Evolutionary conservation across 1,140 invertebrate species (phyloP).

Genomic region (Venturia canescens): DNA sequence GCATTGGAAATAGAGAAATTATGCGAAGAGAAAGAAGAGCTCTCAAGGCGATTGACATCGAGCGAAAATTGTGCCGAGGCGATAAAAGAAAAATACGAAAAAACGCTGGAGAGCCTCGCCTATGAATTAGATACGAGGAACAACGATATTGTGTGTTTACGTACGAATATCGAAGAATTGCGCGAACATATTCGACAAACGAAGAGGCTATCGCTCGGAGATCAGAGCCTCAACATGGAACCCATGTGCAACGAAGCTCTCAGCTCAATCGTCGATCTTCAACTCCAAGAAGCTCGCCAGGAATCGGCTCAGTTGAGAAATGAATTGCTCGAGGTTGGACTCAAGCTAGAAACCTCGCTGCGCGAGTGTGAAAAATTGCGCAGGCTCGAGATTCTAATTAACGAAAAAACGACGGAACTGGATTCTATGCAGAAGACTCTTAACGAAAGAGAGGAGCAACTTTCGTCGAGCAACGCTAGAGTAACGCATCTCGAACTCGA

Average conservation of each 20-base stretch:
- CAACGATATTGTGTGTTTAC: slow-evolving; percentile 67
- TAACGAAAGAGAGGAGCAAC: not conserved
- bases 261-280: slow-evolving; percentile 73
- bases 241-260: slow-evolving; percentile 65
- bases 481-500: slow-evolving; percentile 11
- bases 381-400: slow-evolving; percentile 50
- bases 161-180: slow-evolving; percentile 70
- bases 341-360: slow-evolving; percentile 48
- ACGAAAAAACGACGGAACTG: slow-evolving; percentile 53
- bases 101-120: slow-evolving; percentile 60
- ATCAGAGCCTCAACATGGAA: slow-evolving; percentile 71
- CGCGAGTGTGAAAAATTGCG: slow-evolving; percentile 54
- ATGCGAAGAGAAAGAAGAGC: slow-evolving; percentile 62
- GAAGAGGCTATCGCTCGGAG: slow-evolving; percentile 53
- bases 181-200: slow-evolving; percentile 64
- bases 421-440: not conserved
- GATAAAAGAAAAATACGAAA: slow-evolving; percentile 65
- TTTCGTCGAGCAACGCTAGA: not conserved
- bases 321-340: slow-evolving; percentile 55
- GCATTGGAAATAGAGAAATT: slow-evolving; percentile 62
- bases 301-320: slow-evolving; percentile 61
- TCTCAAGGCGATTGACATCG: slow-evolving; percentile 58
- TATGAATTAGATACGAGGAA: slow-evolving; percentile 66
- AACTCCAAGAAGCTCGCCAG: slow-evolving; percentile 69
- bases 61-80: slow-evolving; percentile 53